Conservation (phyloP, 2,113 vertebrate genomes). For the Salvator merianae region DNA sequence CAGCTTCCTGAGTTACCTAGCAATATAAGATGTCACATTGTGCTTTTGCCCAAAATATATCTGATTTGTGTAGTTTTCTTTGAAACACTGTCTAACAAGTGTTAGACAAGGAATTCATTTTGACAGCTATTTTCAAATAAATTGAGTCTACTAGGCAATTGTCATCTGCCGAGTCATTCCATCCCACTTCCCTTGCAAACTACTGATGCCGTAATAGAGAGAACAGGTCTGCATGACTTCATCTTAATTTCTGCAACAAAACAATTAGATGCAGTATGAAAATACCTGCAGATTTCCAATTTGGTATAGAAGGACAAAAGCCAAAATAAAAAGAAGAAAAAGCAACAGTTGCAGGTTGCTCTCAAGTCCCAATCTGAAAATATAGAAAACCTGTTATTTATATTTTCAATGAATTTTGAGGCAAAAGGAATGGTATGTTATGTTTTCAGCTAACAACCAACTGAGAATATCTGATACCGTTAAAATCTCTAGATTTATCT, state of each 20-base stretch:
- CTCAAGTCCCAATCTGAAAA: neutral
- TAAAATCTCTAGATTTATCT: neutral
- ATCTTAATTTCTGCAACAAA: neutral
- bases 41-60: conserved; percentile 6
- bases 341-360: neutral
- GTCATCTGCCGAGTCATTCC: neutral
- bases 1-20: neutral
- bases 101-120: conserved; percentile 17
- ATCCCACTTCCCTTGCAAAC: neutral
- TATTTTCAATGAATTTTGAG: neutral
- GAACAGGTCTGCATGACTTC: neutral
- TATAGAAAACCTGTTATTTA: neutral
- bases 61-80: neutral
- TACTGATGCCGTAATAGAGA: neutral
- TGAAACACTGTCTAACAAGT: conserved; percentile 26
- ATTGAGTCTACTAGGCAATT: conserved; percentile 10
- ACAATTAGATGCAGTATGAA: neutral
- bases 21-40: neutral
- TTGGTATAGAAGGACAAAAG: neutral
- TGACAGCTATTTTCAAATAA: conserved; percentile 31
- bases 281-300: neutral
- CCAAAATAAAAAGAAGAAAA: neutral
- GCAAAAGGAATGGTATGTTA: neutral
- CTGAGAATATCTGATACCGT: neutral
- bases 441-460: neutral